These are phyloP conservation scores for Protobothrops mucrosquamatus DNA, from an alignment of 2,113 vertebrate genomes.

Conservation along the genomic window DNA sequence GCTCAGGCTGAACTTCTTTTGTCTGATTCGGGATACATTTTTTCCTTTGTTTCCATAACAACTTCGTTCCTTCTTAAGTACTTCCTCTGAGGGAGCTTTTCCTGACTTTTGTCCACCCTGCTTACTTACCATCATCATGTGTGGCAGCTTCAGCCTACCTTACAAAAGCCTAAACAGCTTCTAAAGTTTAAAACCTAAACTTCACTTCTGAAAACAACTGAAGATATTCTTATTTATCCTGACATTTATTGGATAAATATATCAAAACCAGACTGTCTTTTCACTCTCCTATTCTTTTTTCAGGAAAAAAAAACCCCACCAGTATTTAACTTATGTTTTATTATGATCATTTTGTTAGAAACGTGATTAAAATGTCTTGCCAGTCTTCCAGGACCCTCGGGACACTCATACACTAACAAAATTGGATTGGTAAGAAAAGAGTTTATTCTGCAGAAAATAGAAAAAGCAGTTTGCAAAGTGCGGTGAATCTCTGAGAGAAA, in stretches of 20 bases:
- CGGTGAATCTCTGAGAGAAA: no score
- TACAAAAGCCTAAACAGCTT: background rate
- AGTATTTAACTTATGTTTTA: background rate
- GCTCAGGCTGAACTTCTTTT: background rate
- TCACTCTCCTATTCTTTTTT: background rate
- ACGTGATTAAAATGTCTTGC: constrained; percentile 1
- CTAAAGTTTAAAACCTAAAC: background rate
- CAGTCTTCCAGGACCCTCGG: no score
- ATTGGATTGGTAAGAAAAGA: no score
- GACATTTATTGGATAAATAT: background rate
- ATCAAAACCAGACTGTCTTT: background rate
- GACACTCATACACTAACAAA: no score
- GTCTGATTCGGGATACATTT: background rate
- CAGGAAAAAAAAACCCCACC: no score
- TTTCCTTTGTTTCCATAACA: background rate
- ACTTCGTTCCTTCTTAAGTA: background rate
- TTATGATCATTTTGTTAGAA: background rate
- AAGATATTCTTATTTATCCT: background rate
- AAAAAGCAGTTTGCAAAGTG: no score
- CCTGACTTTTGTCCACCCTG: background rate
- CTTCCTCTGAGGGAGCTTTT: background rate
- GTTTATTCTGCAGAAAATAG: no score
- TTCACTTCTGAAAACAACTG: background rate
- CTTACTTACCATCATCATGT: background rate
- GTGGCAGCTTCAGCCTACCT: background rate